Percentiles rank a stretch among this genome's conserved stretches.
phyloP scores from a whole-genome alignment of 2,888 invertebrate species.

The Brachypalpus laphriformis region DNA sequence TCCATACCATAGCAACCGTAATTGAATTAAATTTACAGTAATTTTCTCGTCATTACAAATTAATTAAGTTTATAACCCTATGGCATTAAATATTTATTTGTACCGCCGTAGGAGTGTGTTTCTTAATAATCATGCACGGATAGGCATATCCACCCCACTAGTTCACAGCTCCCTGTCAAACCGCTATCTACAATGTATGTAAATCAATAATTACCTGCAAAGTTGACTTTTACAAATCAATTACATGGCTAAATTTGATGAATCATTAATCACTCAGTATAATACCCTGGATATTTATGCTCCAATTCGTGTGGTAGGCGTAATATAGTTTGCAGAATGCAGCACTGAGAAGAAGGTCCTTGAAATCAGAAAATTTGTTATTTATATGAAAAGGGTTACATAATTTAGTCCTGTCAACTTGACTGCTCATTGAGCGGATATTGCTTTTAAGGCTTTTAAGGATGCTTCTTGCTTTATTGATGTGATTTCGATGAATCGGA shows the following conservation, averaged over 20 bases:
- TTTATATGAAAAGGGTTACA: not conserved
- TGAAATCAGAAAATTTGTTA: not conserved
- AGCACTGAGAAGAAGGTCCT: not conserved
- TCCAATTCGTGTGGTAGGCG: slow-evolving; percentile 3
- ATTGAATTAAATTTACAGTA: slow-evolving; percentile 20
- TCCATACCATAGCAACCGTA: not conserved
- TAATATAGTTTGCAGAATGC: not conserved
- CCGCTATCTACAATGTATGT: slow-evolving; percentile 13
- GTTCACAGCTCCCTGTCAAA: not conserved
- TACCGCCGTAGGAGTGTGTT: not conserved
- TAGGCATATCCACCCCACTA: not conserved
- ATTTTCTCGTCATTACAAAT: not conserved
- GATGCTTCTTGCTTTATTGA: not conserved
- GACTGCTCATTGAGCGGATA: not conserved
- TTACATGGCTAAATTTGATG: slow-evolving; percentile 17
- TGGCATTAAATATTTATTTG: slow-evolving; percentile 12
- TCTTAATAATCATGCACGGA: slow-evolving; percentile 2
- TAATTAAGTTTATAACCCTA: slow-evolving; percentile 27
- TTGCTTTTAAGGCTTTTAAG: not conserved
- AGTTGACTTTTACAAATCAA: slow-evolving; percentile 49
- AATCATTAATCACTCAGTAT: slow-evolving; percentile 30
- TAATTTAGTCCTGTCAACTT: not conserved
- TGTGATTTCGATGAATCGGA: not conserved
- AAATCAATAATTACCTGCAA: slow-evolving; percentile 17
- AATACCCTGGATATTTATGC: slow-evolving; percentile 18